Evolutionary conservation across 2,888 invertebrate species (phyloP).

Genomic region (Nomada lathburiana): DNA sequence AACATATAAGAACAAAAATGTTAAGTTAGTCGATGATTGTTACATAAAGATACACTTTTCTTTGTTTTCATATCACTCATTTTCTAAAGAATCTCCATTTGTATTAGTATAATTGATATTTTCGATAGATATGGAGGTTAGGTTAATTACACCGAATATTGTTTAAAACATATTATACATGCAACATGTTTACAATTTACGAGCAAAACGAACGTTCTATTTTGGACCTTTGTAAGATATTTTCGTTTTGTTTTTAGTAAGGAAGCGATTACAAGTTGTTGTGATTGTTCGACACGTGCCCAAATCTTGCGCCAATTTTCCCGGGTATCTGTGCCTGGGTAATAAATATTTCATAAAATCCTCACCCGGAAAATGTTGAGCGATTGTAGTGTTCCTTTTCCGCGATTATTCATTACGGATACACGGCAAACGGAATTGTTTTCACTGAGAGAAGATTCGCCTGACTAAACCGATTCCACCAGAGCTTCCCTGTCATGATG

Average conservation of each 20-base stretch:
- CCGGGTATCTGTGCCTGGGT: neutral
- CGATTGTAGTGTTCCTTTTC: constrained; percentile 11
- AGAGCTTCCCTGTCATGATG: constrained; percentile 24
- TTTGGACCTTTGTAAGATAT: constrained; percentile 17
- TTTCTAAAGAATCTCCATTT: too few species aligned
- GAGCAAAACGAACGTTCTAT: constrained; percentile 20
- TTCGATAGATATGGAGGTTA: constrained; percentile 22
- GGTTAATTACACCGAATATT: neutral
- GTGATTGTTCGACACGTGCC: constrained; percentile 46
- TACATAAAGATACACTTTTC: neutral
- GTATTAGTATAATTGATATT: neutral
- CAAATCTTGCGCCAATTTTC: constrained; percentile 43
- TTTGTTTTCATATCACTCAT: neutral
- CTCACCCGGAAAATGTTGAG: constrained; percentile 30
- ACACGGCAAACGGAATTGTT: neutral
- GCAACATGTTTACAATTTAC: neutral
- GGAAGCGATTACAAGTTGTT: constrained; percentile 21
- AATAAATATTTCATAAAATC: neutral
- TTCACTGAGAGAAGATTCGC: neutral
- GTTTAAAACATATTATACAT: neutral
- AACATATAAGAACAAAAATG: constrained; percentile 79
- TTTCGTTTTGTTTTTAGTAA: constrained; percentile 15
- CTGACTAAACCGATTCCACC: constrained; percentile 11
- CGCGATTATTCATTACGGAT: constrained; percentile 46
- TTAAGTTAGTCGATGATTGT: neutral